Base-by-base conservation (phyloP, 2,113 vertebrate species). In the Dendrocopos noguchii region DNA sequence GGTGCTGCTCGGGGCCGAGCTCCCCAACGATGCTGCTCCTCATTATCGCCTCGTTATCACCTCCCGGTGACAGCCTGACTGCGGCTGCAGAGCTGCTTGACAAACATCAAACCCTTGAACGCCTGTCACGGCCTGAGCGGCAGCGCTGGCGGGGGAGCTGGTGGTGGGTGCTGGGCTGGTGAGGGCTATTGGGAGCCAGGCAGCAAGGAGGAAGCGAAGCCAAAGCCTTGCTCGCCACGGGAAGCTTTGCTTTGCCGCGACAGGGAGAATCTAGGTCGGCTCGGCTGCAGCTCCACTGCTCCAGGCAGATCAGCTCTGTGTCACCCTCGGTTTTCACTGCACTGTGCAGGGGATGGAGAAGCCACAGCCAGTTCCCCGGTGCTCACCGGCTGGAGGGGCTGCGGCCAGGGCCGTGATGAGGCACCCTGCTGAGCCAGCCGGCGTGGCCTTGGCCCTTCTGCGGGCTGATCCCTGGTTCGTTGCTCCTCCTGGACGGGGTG, bases 231-330 rank as follows among this genome's bases (percentile, higher is more conserved):
- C 63, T n/a, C 36, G 27, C 53, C 22, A 1, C 1, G 55, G 34
- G 75, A 39, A 36, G 46, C 2, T 3, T 88, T 6, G 50, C 50
- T 80, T 63, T 9, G 3, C 8, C 47, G 73, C 34, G 73, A 31
- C 13, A 44, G 77, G 46, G 67, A 12, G 90, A 93, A 90, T 92
- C 63, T 81, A 56, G 90, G 93, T 90, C 34, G 84, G 63, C n/a
- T 65, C 77, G 70, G 13, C 22, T 15, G 92, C 88, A 76, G 11
- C 78, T 90, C 46, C 2, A 5, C 3, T 33, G 88, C 81, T 95
- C 75, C 46, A 56, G 83, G 95, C 81, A 50, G 84, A 59, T 88
- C 8, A 8, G 3, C 64, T 60, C 29, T 66, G 46, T 84, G 88
- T 77, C 88, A 24, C 39, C 61, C 60, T 61, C 6, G 18, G 2